These are phyloP conservation scores for Nineta flava DNA, from an alignment of 2,888 invertebrate species.

Conservation along the genomic window DNA sequence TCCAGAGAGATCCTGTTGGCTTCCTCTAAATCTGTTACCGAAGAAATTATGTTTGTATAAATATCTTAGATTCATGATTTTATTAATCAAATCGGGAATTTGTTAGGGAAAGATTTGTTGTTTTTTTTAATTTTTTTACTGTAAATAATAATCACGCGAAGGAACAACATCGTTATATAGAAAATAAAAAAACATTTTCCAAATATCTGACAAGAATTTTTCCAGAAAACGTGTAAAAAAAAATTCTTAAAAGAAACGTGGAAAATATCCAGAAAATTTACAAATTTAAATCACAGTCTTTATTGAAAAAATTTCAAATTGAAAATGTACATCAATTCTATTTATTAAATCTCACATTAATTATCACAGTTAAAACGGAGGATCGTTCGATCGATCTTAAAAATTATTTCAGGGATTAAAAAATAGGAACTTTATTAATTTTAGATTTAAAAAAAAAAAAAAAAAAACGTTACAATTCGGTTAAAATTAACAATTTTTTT, in stretches of 20 bases:
- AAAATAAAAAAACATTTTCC: conserved; percentile 21
- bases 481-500: not conserved
- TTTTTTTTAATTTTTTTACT: not conserved
- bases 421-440: not conserved
- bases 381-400: too few species aligned
- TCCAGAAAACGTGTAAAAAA: conserved; percentile 7
- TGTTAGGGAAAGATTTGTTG: too few species aligned
- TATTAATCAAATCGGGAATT: too few species aligned
- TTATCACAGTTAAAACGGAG: not conserved
- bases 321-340: not conserved
- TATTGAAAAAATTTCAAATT: conserved; percentile 7
- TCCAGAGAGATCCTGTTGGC: too few species aligned
- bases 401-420: not conserved
- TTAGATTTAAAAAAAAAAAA: not conserved
- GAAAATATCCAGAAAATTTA: conserved; percentile 12
- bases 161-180: not conserved
- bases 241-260: conserved; percentile 23
- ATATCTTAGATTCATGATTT: too few species aligned
- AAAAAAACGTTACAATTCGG: not conserved
- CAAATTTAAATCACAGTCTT: conserved; percentile 9
- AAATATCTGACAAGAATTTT: conserved; percentile 22
- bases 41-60: too few species aligned
- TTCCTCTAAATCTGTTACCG: too few species aligned
- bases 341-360: not conserved
- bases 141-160: not conserved